Conservation (phyloP, 2,113 vertebrate species). For the Centrocercus urophasianus region DNA sequence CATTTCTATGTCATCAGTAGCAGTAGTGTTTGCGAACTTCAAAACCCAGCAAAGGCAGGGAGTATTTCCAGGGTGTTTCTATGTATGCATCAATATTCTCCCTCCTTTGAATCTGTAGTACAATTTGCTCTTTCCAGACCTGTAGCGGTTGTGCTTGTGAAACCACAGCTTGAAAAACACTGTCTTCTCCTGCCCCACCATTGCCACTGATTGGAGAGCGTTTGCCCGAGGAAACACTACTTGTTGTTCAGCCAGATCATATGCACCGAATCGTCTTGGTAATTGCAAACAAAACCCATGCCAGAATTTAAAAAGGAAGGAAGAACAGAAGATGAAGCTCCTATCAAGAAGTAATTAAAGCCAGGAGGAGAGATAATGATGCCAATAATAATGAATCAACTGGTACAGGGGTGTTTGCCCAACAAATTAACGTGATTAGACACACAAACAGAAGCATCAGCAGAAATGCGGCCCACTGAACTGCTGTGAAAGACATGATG, state of each 20-base stretch:
- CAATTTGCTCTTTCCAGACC: not conserved
- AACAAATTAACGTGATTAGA: slow-evolving; percentile 35
- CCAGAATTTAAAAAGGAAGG: not conserved
- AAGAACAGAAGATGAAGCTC: slow-evolving; percentile 18
- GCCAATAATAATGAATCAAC: not conserved
- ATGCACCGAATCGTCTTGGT: not conserved
- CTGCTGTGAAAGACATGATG: not conserved
- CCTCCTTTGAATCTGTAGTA: not conserved
- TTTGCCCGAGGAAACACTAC: not conserved
- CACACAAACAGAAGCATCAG: slow-evolving; percentile 24
- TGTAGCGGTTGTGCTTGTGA: not conserved
- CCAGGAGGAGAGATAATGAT: slow-evolving; percentile 19
- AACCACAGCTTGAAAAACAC: not conserved
- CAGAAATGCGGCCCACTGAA: slow-evolving; percentile 13
- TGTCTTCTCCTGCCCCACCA: not conserved
- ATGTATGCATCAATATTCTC: not conserved
- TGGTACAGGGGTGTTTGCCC: slow-evolving; percentile 60
- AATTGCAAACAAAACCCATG: slow-evolving; percentile 17
- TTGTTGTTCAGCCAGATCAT: not conserved
- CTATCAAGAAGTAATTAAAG: slow-evolving; percentile 59
- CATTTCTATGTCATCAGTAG: not conserved
- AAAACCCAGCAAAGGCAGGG: not conserved
- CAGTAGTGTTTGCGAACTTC: not conserved
- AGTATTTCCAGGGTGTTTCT: not conserved
- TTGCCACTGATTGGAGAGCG: not conserved